Conservation (phyloP, 2,113 vertebrate species). For the Phalacrocorax aristotelis region DNA sequence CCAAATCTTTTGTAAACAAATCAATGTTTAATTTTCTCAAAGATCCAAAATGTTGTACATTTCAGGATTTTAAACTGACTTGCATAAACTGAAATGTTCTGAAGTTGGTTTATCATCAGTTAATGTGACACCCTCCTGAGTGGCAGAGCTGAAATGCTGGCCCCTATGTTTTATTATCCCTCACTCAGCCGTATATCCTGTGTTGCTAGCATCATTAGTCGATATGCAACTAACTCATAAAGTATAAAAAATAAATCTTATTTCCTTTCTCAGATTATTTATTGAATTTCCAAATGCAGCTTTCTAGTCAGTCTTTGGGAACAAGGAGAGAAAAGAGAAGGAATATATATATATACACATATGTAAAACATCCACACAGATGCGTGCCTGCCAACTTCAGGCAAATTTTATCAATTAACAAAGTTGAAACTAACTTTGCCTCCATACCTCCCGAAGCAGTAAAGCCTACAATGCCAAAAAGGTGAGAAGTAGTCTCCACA, state of each 20-base stretch:
- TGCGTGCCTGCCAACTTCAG: not conserved
- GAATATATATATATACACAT: accelerated
- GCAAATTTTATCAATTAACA: not conserved
- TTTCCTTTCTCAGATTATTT: not conserved
- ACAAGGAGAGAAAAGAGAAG: not conserved
- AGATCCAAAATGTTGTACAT: not conserved
- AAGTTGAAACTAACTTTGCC: not conserved
- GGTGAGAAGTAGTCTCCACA: not conserved
- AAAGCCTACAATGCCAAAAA: not conserved
- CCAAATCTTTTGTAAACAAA: constrained; percentile 26
- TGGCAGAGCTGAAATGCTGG: not conserved
- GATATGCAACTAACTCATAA: not conserved
- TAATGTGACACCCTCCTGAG: not conserved
- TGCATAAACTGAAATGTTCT: not conserved
- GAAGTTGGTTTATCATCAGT: not conserved
- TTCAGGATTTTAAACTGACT: not conserved
- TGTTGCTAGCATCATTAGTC: not conserved
- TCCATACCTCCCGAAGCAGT: accelerated
- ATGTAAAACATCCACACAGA: not conserved
- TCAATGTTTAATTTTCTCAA: not conserved
- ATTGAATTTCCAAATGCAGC: not conserved
- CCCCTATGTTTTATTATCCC: not conserved
- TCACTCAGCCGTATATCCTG: not conserved
- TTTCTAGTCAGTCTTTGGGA: not conserved
- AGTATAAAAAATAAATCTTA: not conserved